phyloP scores from a whole-genome alignment of 2,113 vertebrate genomes.

The Mirza zaza region DNA sequence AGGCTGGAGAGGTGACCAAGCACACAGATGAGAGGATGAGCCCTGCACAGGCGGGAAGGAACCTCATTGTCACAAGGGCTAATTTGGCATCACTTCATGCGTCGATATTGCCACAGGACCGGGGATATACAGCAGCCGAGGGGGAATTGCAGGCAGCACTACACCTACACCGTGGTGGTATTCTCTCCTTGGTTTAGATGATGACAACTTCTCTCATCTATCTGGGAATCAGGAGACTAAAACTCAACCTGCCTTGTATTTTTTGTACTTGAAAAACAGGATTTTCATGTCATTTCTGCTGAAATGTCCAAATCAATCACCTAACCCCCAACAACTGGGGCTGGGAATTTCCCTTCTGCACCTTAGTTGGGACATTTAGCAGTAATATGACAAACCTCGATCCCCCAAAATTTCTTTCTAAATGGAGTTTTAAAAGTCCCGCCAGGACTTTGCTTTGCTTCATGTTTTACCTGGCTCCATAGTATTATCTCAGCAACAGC shows the following conservation, averaged over 20 bases:
- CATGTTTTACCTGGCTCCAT: not conserved
- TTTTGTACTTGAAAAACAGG: not conserved
- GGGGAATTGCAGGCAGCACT: not conserved
- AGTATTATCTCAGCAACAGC: slow-evolving; percentile 21
- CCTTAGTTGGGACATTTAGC: slow-evolving; percentile 50
- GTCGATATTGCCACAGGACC: not conserved
- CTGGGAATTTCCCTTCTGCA: not conserved
- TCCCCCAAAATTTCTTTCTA: not conserved
- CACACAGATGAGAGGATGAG: not conserved
- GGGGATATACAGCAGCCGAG: not conserved
- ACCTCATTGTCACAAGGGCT: not conserved
- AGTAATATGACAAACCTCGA: not conserved
- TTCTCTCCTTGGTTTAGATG: not conserved
- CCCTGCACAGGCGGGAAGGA: not conserved
- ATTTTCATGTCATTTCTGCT: not conserved
- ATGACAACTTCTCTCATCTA: not conserved
- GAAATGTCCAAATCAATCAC: slow-evolving; percentile 8
- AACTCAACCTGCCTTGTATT: not conserved
- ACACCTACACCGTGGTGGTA: too few relatives aligned
- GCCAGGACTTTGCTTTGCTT: not conserved
- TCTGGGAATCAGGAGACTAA: not conserved
- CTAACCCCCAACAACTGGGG: not conserved
- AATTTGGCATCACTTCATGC: not conserved
- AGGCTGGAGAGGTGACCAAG: not conserved
- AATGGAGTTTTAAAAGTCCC: not conserved